phyloP scores from a whole-genome alignment of 2,797 vertebrate genomes.

The Acanthis flammea region DNA sequence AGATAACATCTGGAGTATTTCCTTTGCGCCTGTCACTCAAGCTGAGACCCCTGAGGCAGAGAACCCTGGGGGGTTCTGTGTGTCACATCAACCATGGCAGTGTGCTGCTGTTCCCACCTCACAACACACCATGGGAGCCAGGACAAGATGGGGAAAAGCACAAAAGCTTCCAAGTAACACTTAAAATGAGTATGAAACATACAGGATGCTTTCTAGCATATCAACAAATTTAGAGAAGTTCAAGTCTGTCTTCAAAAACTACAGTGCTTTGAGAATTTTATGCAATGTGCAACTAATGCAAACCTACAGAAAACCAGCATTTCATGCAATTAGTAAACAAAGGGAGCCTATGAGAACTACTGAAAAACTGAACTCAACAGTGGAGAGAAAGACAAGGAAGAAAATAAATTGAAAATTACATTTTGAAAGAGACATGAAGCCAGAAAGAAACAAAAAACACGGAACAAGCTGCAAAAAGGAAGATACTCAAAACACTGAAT shows the following conservation, averaged over 20 bases:
- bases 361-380: not conserved
- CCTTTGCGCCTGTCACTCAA: not conserved
- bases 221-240: not conserved
- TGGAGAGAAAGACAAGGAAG: not conserved
- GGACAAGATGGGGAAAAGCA: not conserved
- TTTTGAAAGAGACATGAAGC: not conserved
- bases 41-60: not conserved
- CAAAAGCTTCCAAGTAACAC: not conserved
- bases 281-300: not conserved
- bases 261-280: not conserved
- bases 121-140: not conserved
- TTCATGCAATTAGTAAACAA: not conserved
- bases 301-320: not conserved
- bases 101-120: not conserved
- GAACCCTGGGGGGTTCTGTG: not conserved
- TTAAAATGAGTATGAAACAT: not conserved
- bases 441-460: not conserved
- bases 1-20: not conserved
- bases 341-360: not conserved
- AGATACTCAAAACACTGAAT: not conserved
- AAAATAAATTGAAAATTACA: not conserved
- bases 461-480: not conserved
- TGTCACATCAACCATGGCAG: rapidly evolving
- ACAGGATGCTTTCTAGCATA: not conserved
- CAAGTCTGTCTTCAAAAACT: not conserved